Conservation (phyloP, 2,113 vertebrate genomes). For the Limnothrissa miodon region DNA sequence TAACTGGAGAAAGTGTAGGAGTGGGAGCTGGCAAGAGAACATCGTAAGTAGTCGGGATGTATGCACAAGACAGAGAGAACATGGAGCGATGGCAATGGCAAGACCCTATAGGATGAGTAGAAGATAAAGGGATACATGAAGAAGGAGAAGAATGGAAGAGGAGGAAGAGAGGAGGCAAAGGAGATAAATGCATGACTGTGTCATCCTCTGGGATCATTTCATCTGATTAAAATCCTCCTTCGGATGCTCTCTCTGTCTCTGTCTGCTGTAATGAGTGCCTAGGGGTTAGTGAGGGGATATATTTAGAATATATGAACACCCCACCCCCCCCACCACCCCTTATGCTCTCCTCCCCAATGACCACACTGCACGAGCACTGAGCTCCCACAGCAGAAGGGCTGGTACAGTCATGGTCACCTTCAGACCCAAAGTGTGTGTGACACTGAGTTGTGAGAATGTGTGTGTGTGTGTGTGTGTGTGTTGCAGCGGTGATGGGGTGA, state of each 20-base stretch:
- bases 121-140: not conserved
- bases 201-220: not conserved
- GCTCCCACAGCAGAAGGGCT: not conserved
- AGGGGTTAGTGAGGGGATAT: not conserved
- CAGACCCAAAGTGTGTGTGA: not conserved
- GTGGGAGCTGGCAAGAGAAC: not conserved
- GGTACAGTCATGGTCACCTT: conserved; percentile 37
- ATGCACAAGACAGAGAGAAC: not conserved
- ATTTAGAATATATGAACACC: not conserved
- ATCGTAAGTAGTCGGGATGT: not conserved
- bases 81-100: not conserved
- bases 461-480: conserved; percentile 1
- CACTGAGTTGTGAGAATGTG: too few relatives aligned
- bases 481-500: not conserved
- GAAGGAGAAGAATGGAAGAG: not conserved
- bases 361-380: not conserved
- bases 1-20: not conserved
- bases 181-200: not conserved
- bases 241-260: not conserved
- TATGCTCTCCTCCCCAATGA: not conserved
- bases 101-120: not conserved
- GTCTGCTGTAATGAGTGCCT: conserved; percentile 6
- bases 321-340: not conserved
- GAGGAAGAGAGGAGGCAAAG: not conserved
- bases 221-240: conserved; percentile 7